Conservation (phyloP, 2,797 vertebrate genomes). For the Muraenolepis orangiensis region DNA sequence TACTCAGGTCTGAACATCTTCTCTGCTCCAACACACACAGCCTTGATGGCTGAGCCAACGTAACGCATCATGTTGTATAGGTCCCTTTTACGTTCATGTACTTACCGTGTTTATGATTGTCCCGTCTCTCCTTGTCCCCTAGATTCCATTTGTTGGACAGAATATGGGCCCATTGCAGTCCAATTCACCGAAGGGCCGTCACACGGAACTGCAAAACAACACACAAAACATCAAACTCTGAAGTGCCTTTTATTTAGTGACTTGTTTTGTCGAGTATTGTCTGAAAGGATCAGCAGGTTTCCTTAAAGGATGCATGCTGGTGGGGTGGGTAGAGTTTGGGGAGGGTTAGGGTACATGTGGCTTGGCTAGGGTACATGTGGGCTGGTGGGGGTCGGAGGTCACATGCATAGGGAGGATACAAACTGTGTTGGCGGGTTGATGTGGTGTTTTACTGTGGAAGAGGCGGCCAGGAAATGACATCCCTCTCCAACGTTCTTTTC, state of each 20-base stretch:
- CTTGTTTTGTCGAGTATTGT: neutral
- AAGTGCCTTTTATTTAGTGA: neutral
- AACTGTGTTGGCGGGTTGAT: too few species aligned
- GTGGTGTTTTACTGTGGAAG: neutral
- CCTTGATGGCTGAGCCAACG: neutral
- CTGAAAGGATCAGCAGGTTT: neutral
- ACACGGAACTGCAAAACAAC: neutral
- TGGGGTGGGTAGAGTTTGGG: neutral
- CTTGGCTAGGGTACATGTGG: neutral
- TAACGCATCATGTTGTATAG: neutral
- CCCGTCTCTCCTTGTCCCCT: neutral
- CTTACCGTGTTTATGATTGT: neutral
- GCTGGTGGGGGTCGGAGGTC: neutral
- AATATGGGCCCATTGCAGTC: neutral
- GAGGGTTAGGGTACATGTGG: neutral
- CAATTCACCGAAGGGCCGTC: neutral
- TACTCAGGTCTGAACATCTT: neutral
- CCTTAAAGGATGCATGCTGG: neutral
- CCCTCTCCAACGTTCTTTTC: neutral
- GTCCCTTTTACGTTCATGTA: neutral
- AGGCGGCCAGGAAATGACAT: neutral
- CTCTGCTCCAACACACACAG: neutral
- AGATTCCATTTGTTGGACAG: neutral
- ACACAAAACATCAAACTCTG: neutral
- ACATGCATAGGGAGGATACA: too few species aligned